A percentile compares a stretch with the other conserved stretches of the same genome.
phyloP scores from a whole-genome alignment of 2,888 invertebrate genomes.

The Encarsia formosa region DNA sequence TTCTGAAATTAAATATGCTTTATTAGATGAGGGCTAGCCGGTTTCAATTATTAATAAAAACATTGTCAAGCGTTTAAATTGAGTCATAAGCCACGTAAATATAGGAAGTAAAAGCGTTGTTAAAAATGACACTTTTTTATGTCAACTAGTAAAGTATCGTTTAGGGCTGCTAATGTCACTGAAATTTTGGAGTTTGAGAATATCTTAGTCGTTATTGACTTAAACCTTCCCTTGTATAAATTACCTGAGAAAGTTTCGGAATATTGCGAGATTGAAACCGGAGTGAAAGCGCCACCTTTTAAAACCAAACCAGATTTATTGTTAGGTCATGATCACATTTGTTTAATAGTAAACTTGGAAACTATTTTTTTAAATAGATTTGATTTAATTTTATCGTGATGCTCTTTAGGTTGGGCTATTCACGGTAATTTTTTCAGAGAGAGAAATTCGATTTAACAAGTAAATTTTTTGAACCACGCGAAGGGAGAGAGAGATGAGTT shows the following conservation, averaged over 20 bases:
- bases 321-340: neutral
- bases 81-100: neutral
- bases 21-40: conserved; percentile 2
- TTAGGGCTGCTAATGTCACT: neutral
- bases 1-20: neutral
- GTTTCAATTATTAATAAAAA: conserved; percentile 1
- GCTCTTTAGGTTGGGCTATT: neutral
- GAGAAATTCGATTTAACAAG: no score
- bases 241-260: neutral
- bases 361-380: neutral
- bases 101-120: neutral
- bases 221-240: neutral
- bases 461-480: no score
- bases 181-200: neutral
- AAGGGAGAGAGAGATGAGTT: no score
- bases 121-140: neutral
- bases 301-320: neutral
- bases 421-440: neutral
- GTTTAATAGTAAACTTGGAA: neutral
- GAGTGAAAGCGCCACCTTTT: neutral
- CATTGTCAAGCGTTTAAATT: neutral
- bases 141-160: neutral
- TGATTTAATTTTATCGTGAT: neutral
- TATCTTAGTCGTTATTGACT: neutral
- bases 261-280: neutral